Base-by-base conservation (phyloP, 2,113 vertebrate genomes). In the Alexandromys fortis region DNA sequence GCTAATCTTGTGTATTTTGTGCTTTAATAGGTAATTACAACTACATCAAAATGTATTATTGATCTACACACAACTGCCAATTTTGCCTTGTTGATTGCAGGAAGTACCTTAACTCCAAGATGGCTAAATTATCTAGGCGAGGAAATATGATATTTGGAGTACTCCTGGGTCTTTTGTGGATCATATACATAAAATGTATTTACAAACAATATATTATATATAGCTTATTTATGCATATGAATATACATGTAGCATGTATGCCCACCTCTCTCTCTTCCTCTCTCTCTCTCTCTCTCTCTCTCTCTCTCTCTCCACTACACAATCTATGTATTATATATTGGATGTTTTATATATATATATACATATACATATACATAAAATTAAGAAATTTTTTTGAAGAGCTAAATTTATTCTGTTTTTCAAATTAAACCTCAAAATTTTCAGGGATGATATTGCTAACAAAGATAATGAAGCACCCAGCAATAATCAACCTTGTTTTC, bases 11-110 rank as follows among this genome's bases (percentile, higher is more conserved):
- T 79, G 75, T 11, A 65, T 90, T 94, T 89, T 73, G 86, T 65
- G 75, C 19, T 94, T 88, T 93, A 81, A 19, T 65, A 90, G 45
- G 65, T 87, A 95, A 78, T 88, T 91, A 81, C 3, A 91, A 87
- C 47, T 82, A 70, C n/a, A 91, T 83, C 61, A 86, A 89, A 94
- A 86, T 0, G 17, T 95, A 92, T 8, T 95, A 92, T 8, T 83
- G 38, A 86, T 87, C 72, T 83, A 7, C 19, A 61, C 61, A 55
- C 21, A 86, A 28, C 55, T 92, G 52, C 4, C 30, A 90, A 86
- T 95, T 76, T 94, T 76, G 38, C 70, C 45, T 52, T 86, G 67
- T 38, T 75, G 58, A 12, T 47, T 96, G 0, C 81, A 90, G 91
- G 26, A 88, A 90, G 5, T 16, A 88, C 93, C 58, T 91, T 72